Percentiles rank a stretch among this genome's conserved stretches.
Conservation (phyloP, 2,888 invertebrate genomes). For the Gandaritis pyraliata region DNA sequence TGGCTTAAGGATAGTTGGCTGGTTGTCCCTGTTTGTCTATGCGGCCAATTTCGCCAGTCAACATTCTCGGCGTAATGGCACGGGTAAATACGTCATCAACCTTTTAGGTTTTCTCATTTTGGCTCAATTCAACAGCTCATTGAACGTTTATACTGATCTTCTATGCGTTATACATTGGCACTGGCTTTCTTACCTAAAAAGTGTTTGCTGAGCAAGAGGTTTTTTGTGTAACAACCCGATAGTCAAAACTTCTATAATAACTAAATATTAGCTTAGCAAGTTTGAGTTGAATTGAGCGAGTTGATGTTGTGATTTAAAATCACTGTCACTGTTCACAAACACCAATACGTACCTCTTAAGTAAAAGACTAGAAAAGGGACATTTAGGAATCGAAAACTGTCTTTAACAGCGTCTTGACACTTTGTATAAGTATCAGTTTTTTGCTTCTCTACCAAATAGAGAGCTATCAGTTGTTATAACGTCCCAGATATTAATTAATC, state of each 20-base stretch:
- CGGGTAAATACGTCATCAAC: conserved; percentile 40
- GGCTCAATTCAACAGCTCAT: conserved; percentile 16
- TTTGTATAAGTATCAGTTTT: neutral
- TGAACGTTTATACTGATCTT: conserved; percentile 3
- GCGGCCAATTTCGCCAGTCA: conserved; percentile 50
- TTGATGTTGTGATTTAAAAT: too few relatives aligned
- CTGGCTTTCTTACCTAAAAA: too few relatives aligned
- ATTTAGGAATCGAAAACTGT: too few relatives aligned
- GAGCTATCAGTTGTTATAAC: conserved; percentile 18
- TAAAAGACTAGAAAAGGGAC: too few relatives aligned
- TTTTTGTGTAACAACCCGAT: too few relatives aligned
- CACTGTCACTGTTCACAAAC: too few relatives aligned
- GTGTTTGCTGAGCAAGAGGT: too few relatives aligned
- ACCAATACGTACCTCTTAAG: too few relatives aligned
- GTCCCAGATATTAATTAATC: conserved; percentile 20
- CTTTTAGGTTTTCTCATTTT: conserved; percentile 18
- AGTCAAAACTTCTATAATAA: too few relatives aligned
- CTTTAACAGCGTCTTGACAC: too few relatives aligned
- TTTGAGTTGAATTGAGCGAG: too few relatives aligned
- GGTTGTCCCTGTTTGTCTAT: conserved; percentile 45
- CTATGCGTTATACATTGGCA: neutral
- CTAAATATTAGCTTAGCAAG: too few relatives aligned
- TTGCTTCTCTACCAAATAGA: neutral
- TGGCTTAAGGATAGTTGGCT: conserved; percentile 15
- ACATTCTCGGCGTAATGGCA: conserved; percentile 45